Conservation (phyloP, 2,797 vertebrate genomes). For the Hemibagrus guttatus region DNA sequence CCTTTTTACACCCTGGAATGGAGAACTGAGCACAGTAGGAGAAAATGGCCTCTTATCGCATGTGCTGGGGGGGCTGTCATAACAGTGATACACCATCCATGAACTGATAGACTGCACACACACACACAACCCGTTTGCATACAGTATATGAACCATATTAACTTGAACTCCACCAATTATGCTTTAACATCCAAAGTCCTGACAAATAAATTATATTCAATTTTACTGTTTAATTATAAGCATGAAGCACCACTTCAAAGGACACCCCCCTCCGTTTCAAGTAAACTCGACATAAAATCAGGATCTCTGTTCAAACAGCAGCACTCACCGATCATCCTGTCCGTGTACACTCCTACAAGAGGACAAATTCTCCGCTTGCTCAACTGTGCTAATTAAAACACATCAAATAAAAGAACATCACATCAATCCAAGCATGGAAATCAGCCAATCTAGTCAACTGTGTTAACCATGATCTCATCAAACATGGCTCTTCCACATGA, state of each 20-base stretch:
- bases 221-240: background rate
- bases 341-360: conserved; percentile 33
- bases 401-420: conserved; percentile 50
- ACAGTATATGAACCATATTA: background rate
- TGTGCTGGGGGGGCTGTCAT: conserved; percentile 59
- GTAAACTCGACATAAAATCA: conserved; percentile 26
- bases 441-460: conserved; percentile 53
- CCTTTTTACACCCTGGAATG: conserved; percentile 66
- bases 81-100: conserved; percentile 59
- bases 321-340: conserved; percentile 35
- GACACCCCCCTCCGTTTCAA: conserved; percentile 6
- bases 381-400: conserved; percentile 50
- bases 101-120: conserved; percentile 27
- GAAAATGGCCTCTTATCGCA: conserved; percentile 70
- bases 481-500: conserved; percentile 50
- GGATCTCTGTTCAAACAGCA: conserved; percentile 29
- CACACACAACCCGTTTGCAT: conserved; percentile 30
- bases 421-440: conserved; percentile 53
- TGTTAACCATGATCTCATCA: conserved; percentile 57
- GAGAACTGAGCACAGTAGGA: conserved; percentile 70
- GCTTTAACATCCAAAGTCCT: background rate
- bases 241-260: conserved; percentile 21
- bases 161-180: background rate
- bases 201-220: background rate
- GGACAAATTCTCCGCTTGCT: conserved; percentile 43